Base-by-base conservation (phyloP, 2,888 invertebrate species). In the Lacanobia wlatinum region DNA sequence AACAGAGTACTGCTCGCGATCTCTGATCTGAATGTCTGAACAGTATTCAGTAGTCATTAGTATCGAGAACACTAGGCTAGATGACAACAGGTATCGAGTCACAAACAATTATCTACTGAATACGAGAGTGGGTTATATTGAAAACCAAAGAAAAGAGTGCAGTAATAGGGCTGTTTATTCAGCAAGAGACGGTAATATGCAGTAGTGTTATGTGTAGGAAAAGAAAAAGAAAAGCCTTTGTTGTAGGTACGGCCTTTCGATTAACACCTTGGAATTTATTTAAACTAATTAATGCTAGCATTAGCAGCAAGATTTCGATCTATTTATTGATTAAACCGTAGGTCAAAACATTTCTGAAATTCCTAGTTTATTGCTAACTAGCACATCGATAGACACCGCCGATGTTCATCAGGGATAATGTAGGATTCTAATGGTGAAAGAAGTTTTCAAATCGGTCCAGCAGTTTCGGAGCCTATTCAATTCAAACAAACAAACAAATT, bases 91-190 rank as follows among this genome's bases (percentile, higher is more conserved):
- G 1, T 4, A 38, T 61, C 4, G 28, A 28, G 28, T 28, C 28
- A 28, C 28, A 52, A 43, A 18, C 50, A 28, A 73, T 50, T 7
- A 43, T 52, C 14, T 40, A 12, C 50, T 73, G 60, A 73, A 43
- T 23, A 73, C 5, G 28, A 72, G 10, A 60, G 21, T 18, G 48
- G 23, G 50, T 1, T 73, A 50, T 70, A 60, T 60, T 28, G 40
- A 34, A 16, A 40, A 3, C 40, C 50, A 28, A 50, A 21, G 21
- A 71, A 71, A 48, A 70, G n/a, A 70, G 28, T 9, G n/a, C 9
- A 7, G 12, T 71, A 50, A 56, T 48, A 48, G 14, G 3, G n/a
- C 9, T 46, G 48, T 53, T 69, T 0, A 21, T 18, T 56, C 16
- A 71, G 16, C 9, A n/a, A 23, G 9, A 12, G 12, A 46, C n/a